Evolutionary conservation across 2,888 invertebrate species (phyloP).

Genomic region (Sminthurinus aureus): DNA sequence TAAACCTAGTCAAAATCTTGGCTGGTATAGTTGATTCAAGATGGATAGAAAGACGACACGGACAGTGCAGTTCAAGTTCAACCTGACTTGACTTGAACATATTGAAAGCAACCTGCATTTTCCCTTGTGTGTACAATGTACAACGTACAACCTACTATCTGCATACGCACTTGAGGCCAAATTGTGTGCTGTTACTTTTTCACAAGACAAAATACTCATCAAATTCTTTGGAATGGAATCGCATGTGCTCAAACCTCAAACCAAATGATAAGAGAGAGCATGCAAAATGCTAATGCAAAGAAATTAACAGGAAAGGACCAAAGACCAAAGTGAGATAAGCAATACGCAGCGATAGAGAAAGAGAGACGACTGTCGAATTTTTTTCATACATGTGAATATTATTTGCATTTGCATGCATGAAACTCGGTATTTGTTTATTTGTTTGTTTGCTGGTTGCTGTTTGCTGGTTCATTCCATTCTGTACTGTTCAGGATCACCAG

Average conservation of each 20-base stretch:
- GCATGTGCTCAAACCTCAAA: background rate
- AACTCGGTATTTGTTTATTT: slow-evolving; percentile 21
- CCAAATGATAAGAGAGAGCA: background rate
- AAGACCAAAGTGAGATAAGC: background rate
- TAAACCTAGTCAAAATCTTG: background rate
- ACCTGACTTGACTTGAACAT: background rate
- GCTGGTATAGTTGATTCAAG: background rate
- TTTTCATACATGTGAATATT: slow-evolving; percentile 11
- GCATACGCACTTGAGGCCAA: too few species aligned
- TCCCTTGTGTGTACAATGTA: background rate
- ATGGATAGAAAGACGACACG: background rate
- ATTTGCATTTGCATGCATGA: slow-evolving; percentile 31
- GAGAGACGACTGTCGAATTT: slow-evolving; percentile 1
- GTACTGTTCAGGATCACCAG: too few species aligned
- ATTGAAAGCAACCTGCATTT: background rate
- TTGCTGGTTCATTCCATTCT: background rate
- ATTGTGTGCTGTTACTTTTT: too few species aligned
- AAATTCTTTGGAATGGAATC: background rate
- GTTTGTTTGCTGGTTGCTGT: slow-evolving; percentile 23
- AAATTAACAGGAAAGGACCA: background rate
- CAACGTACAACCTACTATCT: too few species aligned
- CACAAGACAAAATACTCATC: too few species aligned
- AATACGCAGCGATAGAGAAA: background rate
- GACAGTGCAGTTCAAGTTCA: background rate
- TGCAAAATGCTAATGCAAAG: background rate